Percentiles rank a stretch among this genome's conserved stretches.
Evolutionary conservation across 2,888 invertebrate genomes (phyloP).

Genomic region (Sicus ferrugineus): DNA sequence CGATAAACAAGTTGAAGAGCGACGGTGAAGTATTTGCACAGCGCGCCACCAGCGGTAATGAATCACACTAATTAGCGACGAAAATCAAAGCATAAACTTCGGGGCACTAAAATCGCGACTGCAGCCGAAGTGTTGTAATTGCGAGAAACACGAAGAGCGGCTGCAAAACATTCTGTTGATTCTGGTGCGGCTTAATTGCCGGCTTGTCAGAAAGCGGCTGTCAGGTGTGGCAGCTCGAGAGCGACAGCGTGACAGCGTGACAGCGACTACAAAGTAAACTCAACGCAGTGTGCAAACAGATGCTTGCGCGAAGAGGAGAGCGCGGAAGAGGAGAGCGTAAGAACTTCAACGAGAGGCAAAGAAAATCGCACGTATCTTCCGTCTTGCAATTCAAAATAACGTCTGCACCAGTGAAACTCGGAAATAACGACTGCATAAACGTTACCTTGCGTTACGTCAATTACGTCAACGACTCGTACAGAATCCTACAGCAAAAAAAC

Average conservation of each 20-base stretch:
- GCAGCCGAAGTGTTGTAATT: constrained; percentile 57
- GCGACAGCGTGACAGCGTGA: background rate
- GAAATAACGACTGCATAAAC: no score
- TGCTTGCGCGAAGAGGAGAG: background rate
- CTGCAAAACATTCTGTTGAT: constrained; percentile 29
- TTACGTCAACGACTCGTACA: no score
- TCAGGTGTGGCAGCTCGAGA: background rate
- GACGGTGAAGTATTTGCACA: background rate
- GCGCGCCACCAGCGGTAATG: background rate
- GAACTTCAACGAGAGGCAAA: no score
- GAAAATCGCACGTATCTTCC: no score
- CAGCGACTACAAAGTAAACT: constrained; percentile 12
- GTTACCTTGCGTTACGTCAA: background rate
- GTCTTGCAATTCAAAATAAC: no score
- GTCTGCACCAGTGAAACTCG: no score
- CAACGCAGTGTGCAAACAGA: background rate
- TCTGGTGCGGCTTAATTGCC: constrained; percentile 16
- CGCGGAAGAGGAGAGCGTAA: no score
- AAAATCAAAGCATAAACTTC: constrained; percentile 41
- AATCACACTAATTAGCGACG: constrained; percentile 31
- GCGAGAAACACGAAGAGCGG: constrained; percentile 41
- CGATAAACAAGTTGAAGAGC: background rate
- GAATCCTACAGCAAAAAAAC: no score
- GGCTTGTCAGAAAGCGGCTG: constrained; percentile 15
- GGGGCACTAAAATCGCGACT: background rate